Evolutionary conservation across 2,888 invertebrate genomes (phyloP).

Genomic region (Uloborus plumipes): DNA sequence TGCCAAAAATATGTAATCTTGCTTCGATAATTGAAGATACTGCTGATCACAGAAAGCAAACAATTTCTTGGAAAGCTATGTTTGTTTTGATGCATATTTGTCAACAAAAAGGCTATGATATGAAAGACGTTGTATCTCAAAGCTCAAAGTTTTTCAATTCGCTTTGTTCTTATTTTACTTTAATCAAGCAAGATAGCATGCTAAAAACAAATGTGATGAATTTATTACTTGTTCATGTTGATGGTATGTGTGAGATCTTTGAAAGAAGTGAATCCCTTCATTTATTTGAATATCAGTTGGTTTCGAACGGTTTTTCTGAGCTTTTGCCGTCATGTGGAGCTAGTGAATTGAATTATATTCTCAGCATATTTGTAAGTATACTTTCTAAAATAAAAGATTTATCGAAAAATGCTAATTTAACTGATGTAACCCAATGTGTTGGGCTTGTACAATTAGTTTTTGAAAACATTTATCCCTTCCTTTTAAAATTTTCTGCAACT

Average conservation of each 20-base stretch:
- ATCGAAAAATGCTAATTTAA: neutral
- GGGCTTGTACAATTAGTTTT: constrained; percentile 24
- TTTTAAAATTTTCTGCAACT: constrained; percentile 14
- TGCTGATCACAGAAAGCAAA: constrained; percentile 24
- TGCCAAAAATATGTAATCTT: constrained; percentile 41
- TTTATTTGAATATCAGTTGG: constrained; percentile 33
- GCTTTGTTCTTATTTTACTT: constrained; percentile 21
- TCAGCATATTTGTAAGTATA: constrained; percentile 23
- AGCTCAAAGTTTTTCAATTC: constrained; percentile 30
- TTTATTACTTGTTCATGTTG: constrained; percentile 45
- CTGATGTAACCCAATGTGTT: neutral
- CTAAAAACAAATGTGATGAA: constrained; percentile 39
- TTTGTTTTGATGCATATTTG: constrained; percentile 42
- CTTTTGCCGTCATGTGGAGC: constrained; percentile 27
- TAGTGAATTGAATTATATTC: constrained; percentile 34
- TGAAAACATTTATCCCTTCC: constrained; percentile 34
- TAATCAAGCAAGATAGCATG: constrained; percentile 10
- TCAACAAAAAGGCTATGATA: constrained; percentile 6
- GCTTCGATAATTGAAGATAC: constrained; percentile 18
- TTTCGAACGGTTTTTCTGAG: constrained; percentile 32
- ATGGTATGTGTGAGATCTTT: constrained; percentile 36
- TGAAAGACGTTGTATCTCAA: constrained; percentile 15
- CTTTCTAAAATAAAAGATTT: constrained; percentile 18
- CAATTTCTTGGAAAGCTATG: constrained; percentile 54
- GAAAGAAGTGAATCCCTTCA: constrained; percentile 17